Evolutionary conservation across 1,140 invertebrate species (phyloP).

Genomic region (Drosophila oshimai): DNA sequence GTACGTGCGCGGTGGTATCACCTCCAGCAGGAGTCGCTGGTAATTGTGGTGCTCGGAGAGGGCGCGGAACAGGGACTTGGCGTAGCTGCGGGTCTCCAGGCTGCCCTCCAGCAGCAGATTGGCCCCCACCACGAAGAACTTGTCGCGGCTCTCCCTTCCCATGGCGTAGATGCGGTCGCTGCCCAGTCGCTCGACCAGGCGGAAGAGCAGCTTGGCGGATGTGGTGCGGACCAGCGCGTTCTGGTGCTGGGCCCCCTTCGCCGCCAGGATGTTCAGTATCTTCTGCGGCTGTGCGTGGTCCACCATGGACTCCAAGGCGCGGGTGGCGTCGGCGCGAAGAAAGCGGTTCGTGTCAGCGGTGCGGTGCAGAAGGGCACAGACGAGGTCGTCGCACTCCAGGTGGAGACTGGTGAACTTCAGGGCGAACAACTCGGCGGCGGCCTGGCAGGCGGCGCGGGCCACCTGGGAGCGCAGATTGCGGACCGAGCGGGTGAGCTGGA

Average conservation of each 20-base stretch:
- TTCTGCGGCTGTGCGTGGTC: conserved; percentile 86
- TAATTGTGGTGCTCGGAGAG: conserved; percentile 87
- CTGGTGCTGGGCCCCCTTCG: conserved; percentile 88
- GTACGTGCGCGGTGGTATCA: conserved; percentile 86
- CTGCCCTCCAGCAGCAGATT: conserved; percentile 93
- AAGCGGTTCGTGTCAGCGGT: conserved; percentile 97
- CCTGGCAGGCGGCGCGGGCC: conserved; percentile 91
- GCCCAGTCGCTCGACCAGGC: conserved; percentile 88
- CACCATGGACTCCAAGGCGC: conserved; percentile 91
- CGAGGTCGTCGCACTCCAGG: conserved; percentile 93
- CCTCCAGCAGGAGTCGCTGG: conserved; percentile 86
- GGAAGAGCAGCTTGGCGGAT: conserved; percentile 90
- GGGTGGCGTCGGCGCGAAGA: conserved; percentile 92
- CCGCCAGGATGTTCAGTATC: conserved; percentile 83
- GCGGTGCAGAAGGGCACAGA: conserved; percentile 90
- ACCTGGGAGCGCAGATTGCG: conserved; percentile 95
- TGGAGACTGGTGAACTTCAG: conserved; percentile 89
- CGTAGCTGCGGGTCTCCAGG: conserved; percentile 91
- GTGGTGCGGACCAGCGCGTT: conserved; percentile 92
- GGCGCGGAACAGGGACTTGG: conserved; percentile 86
- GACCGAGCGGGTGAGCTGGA: conserved; percentile 90
- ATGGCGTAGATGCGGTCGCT: conserved; percentile 88
- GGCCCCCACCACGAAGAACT: conserved; percentile 90
- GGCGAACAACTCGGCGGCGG: conserved; percentile 90
- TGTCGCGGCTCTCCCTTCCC: conserved; percentile 90